phyloP scores from a whole-genome alignment of 2,113 vertebrate genomes.

The Calidris pugnax region DNA sequence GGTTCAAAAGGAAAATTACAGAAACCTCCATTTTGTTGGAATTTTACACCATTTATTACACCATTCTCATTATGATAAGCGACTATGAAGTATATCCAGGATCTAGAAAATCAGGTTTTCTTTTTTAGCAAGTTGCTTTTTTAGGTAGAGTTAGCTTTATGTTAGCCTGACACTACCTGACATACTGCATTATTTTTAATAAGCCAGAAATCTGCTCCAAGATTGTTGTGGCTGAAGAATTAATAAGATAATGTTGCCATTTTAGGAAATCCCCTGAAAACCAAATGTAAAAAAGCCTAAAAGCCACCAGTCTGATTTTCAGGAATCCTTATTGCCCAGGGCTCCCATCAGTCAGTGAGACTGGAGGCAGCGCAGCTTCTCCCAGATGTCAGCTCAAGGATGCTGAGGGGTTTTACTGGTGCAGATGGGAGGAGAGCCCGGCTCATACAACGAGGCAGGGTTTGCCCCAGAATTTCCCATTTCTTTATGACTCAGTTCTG shows the following conservation, averaged over 20 bases:
- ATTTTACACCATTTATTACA: not conserved
- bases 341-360: not conserved
- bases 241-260: constrained; percentile 13
- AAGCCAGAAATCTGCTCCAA: not conserved
- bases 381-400: not conserved
- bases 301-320: not conserved
- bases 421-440: not conserved
- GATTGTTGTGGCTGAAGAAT: not conserved
- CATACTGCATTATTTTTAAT: not conserved
- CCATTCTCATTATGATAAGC: not conserved
- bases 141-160: not conserved
- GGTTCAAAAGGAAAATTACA: not conserved
- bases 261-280: constrained; percentile 38
- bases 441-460: not conserved
- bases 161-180: not conserved
- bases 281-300: not conserved
- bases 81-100: not conserved
- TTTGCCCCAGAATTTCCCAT: not conserved
- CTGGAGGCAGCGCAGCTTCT: not conserved
- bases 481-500: not conserved
- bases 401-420: not conserved
- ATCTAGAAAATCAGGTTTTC: not conserved
- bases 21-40: not conserved
- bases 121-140: not conserved
- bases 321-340: not conserved